Percentiles rank a stretch among this genome's conserved stretches.
phyloP scores from a whole-genome alignment of 2,113 vertebrate species.

The Mionectes macconnelli region DNA sequence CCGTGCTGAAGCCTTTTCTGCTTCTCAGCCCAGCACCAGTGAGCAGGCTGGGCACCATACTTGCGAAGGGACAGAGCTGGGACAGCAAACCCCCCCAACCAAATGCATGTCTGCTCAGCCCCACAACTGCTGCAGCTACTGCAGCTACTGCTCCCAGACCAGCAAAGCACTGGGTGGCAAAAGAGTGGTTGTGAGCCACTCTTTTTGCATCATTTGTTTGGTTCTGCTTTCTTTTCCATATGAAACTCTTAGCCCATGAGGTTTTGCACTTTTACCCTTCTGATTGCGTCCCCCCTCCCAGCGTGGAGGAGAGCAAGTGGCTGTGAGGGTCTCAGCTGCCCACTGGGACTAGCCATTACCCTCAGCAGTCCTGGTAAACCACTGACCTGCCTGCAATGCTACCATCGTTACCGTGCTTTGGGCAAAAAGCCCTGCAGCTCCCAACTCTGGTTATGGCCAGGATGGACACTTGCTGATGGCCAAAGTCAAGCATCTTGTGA shows the following conservation, averaged over 20 bases:
- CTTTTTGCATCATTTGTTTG: neutral
- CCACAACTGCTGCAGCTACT: neutral
- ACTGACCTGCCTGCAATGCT: no score
- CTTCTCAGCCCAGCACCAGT: neutral
- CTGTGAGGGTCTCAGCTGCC: neutral
- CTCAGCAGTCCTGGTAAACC: no score
- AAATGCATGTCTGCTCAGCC: neutral
- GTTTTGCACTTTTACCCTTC: neutral
- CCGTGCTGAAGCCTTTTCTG: neutral
- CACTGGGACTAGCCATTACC: neutral
- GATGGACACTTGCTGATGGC: neutral
- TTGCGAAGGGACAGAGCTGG: neutral
- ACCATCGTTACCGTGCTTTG: no score
- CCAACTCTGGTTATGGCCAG: no score
- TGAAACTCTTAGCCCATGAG: neutral
- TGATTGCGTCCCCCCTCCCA: neutral
- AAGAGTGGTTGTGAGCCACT: neutral
- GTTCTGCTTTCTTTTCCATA: neutral
- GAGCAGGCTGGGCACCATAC: neutral
- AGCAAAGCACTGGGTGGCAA: neutral
- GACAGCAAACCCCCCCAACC: neutral
- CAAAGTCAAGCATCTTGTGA: neutral
- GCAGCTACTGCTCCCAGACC: neutral
- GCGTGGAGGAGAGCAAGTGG: neutral
- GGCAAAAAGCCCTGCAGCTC: no score